Percentiles rank a stretch among this genome's conserved stretches.
Conservation (phyloP, 2,797 vertebrate genomes). For the Acrossocheilus wenchowensis region DNA sequence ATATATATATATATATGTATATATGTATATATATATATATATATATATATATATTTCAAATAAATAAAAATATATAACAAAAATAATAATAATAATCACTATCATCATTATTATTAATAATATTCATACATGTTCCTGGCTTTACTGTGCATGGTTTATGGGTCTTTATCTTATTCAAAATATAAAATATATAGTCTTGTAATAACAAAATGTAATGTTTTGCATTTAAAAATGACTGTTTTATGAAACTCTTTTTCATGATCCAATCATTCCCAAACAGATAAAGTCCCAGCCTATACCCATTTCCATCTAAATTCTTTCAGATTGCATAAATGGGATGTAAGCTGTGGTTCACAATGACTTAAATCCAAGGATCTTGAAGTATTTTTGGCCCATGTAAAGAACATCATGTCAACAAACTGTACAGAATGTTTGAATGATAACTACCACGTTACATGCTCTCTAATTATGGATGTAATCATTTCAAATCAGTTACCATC, state of each 20-base stretch:
- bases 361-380: neutral
- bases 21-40: no score
- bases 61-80: no score
- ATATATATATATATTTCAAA: no score
- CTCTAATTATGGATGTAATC: neutral
- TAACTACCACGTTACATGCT: neutral
- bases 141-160: neutral
- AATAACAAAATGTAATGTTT: neutral
- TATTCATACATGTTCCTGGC: neutral
- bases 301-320: neutral
- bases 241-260: neutral
- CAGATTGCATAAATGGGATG: neutral
- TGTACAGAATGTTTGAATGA: neutral
- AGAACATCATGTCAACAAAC: neutral
- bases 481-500: conserved; percentile 6
- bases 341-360: neutral
- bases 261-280: neutral
- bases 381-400: neutral
- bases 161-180: neutral
- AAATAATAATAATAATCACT: no score
- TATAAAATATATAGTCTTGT: neutral
- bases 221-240: neutral
- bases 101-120: no score
- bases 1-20: no score
- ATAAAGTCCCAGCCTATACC: neutral